A percentile compares a stretch with the other conserved stretches of the same genome.
Evolutionary conservation across 2,797 vertebrate genomes (phyloP).

Genomic region (Tympanoctomys barrerae): DNA sequence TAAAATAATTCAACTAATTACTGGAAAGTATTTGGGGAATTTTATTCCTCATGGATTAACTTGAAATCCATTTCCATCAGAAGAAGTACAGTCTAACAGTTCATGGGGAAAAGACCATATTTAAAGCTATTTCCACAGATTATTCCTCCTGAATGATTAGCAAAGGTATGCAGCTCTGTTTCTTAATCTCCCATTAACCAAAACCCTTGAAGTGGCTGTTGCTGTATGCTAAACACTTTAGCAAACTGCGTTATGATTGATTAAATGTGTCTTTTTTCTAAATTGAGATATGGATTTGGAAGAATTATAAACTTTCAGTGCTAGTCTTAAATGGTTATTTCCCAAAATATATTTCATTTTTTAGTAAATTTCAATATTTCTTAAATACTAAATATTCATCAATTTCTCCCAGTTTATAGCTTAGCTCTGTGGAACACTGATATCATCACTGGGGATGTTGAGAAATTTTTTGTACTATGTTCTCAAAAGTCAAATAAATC

Average conservation of each 20-base stretch:
- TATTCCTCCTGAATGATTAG: slow-evolving; percentile 58
- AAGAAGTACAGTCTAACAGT: slow-evolving; percentile 20
- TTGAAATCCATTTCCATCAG: slow-evolving; percentile 58
- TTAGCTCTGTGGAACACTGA: background rate
- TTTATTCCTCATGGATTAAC: slow-evolving; percentile 53
- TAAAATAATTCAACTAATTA: slow-evolving; percentile 57
- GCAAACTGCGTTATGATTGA: background rate
- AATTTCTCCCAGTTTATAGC: background rate
- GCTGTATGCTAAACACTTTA: slow-evolving; percentile 14
- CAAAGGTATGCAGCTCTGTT: slow-evolving; percentile 39
- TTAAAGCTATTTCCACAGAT: slow-evolving; percentile 38
- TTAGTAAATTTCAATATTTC: slow-evolving; percentile 26
- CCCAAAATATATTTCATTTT: background rate
- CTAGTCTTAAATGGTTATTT: slow-evolving; percentile 23
- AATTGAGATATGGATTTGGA: slow-evolving; percentile 2
- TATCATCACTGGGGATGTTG: background rate
- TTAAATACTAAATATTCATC: background rate
- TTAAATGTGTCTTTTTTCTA: background rate
- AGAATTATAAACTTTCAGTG: slow-evolving; percentile 28
- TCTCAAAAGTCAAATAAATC: slow-evolving; percentile 32
- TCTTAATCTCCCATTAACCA: slow-evolving; percentile 61
- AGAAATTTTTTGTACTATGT: background rate
- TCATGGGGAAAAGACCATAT: background rate
- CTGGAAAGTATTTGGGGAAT: slow-evolving; percentile 35
- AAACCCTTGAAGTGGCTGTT: slow-evolving; percentile 50